A percentile compares a stretch with the other conserved stretches of the same genome.
Conservation (phyloP, 2,888 invertebrate species). For the Ptychoptera contaminata region DNA sequence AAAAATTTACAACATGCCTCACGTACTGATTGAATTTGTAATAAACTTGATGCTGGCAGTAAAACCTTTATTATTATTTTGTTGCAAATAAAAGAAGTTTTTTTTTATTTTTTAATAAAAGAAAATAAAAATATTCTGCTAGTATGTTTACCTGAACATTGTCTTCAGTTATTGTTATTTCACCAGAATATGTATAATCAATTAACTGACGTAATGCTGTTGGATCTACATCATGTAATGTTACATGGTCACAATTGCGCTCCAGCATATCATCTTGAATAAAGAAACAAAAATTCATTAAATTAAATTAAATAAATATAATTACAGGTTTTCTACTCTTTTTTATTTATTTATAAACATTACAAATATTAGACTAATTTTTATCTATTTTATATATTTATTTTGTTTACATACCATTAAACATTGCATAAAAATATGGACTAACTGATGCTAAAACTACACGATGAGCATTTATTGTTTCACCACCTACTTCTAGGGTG, state of each 20-base stretch:
- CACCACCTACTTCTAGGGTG: slow-evolving; percentile 47
- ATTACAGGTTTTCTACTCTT: too few relatives aligned
- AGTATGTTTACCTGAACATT: slow-evolving; percentile 44
- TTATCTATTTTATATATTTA: not conserved
- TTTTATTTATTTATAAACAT: too few relatives aligned
- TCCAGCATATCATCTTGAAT: slow-evolving; percentile 30
- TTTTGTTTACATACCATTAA: slow-evolving; percentile 26
- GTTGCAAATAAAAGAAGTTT: not conserved
- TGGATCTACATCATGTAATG: slow-evolving; percentile 36
- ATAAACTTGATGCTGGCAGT: slow-evolving; percentile 54
- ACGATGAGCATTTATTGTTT: slow-evolving; percentile 52
- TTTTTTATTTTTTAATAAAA: too few relatives aligned
- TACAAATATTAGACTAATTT: not conserved
- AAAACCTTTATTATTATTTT: slow-evolving; percentile 25
- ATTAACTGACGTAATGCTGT: slow-evolving; percentile 49
- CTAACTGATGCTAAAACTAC: slow-evolving; percentile 58
- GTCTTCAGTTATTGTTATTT: slow-evolving; percentile 48
- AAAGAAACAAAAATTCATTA: not conserved
- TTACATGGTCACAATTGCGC: slow-evolving; percentile 27
- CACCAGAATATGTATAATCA: slow-evolving; percentile 61
- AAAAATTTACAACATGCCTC: slow-evolving; percentile 63
- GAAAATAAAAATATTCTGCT: too few relatives aligned
- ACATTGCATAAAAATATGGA: slow-evolving; percentile 58
- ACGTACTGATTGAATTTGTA: slow-evolving; percentile 51
- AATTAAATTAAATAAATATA: not conserved